A percentile compares a stretch with the other conserved stretches of the same genome.
Conservation (phyloP, 2,888 invertebrate species). For the Drosophila maculinotata region DNA sequence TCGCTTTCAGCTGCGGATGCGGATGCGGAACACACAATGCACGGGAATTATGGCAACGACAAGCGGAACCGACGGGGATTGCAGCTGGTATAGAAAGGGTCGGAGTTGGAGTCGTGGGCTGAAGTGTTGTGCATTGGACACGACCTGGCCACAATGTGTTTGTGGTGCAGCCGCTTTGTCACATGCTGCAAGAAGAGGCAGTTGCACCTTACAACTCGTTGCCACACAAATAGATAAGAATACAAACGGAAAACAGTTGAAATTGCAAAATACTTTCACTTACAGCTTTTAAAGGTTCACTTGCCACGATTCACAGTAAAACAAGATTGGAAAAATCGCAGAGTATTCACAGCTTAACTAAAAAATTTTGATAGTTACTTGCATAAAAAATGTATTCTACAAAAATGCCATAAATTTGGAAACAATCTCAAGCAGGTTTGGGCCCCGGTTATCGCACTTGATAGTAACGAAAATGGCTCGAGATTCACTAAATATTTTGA, state of each 20-base stretch:
- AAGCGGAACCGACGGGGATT: constrained; percentile 1
- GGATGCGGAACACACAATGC: constrained; percentile 66
- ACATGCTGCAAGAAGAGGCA: constrained; percentile 6
- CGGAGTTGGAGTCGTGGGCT: background rate
- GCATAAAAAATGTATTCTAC: constrained; percentile 16
- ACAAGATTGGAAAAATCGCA: constrained; percentile 10
- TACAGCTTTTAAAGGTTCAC: constrained; percentile 11
- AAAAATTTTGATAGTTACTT: constrained; percentile 24
- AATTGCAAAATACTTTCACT: constrained; percentile 17
- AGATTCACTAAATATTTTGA: constrained; percentile 23
- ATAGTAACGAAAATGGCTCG: too few species aligned
- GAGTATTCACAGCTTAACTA: constrained; percentile 9
- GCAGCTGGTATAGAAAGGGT: background rate
- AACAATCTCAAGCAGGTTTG: too few species aligned
- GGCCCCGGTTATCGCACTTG: too few species aligned
- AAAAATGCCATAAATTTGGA: constrained; percentile 14
- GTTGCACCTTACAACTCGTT: constrained; percentile 24
- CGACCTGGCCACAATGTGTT: constrained; percentile 3
- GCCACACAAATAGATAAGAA: too few species aligned
- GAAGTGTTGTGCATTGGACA: too few species aligned
- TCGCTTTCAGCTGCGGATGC: constrained; percentile 47
- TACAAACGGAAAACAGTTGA: background rate
- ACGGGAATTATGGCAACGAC: constrained; percentile 50
- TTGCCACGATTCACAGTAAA: constrained; percentile 20
- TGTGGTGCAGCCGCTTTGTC: constrained; percentile 28